A percentile compares a stretch with the other conserved stretches of the same genome.
Evolutionary conservation across 2,888 invertebrate species (phyloP).

Genomic region (Gibbula magus): DNA sequence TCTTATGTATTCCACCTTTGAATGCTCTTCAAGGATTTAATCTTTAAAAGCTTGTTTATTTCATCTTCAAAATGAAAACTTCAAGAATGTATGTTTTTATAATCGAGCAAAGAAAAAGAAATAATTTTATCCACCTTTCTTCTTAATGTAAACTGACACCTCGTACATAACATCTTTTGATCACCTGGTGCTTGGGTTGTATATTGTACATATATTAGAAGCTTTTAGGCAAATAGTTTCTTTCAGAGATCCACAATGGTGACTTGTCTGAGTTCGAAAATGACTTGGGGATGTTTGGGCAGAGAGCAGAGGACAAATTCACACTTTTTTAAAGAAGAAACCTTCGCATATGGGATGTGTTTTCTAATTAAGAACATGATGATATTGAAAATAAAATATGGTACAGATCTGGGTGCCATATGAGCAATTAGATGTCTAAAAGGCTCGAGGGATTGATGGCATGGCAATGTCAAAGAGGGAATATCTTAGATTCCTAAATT

Average conservation of each 20-base stretch:
- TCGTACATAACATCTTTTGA: neutral
- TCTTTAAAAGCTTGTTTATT: no score
- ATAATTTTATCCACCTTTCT: no score
- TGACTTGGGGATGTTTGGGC: neutral
- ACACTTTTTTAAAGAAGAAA: slow-evolving; percentile 6
- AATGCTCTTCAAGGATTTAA: no score
- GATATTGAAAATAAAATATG: slow-evolving; percentile 20
- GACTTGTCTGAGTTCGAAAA: neutral
- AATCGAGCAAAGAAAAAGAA: no score
- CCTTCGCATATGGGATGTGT: neutral
- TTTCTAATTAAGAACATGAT: slow-evolving; percentile 14
- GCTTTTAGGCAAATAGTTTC: neutral
- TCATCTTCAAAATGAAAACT: no score
- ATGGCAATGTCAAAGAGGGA: neutral
- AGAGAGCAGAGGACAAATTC: neutral
- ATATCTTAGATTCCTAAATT: neutral
- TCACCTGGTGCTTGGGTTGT: neutral
- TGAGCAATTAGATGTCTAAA: neutral
- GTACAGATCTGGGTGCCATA: neutral
- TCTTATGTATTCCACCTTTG: no score
- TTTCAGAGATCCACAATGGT: neutral
- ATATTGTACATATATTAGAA: neutral
- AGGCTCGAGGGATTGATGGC: neutral
- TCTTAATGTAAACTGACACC: neutral
- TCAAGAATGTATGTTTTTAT: no score